A percentile compares a stretch with the other conserved stretches of the same genome.
Evolutionary conservation across 2,113 vertebrate species (phyloP).

Genomic region (Grallaria varia): DNA sequence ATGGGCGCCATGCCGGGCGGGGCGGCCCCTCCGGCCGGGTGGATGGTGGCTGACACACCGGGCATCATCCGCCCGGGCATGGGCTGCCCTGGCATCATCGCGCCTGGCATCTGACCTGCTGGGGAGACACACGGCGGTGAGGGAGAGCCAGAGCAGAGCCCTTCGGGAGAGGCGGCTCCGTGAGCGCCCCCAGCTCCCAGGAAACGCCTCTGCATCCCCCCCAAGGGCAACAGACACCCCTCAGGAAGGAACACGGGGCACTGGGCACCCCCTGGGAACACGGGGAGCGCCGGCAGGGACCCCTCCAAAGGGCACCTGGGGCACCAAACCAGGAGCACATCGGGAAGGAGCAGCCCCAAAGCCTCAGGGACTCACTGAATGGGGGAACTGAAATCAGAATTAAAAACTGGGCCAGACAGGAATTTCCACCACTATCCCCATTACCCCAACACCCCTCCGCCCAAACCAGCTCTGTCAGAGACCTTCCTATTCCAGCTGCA

Average conservation of each 20-base stretch:
- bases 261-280: background rate
- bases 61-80: constrained; percentile 87
- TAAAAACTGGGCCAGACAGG: background rate
- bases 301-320: no score
- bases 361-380: fast-evolving
- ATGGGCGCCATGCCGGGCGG: constrained; percentile 68
- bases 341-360: background rate
- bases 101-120: constrained; percentile 85
- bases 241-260: background rate
- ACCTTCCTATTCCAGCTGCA: background rate
- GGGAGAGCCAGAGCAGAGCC: fast-evolving
- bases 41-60: constrained; percentile 70
- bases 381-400: background rate
- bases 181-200: no score
- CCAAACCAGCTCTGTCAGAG: fast-evolving
- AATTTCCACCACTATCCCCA: fast-evolving
- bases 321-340: background rate
- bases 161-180: background rate
- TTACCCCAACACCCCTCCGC: background rate
- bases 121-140: fast-evolving
- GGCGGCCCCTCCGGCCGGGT: constrained; percentile 52
- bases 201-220: fast-evolving
- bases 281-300: no score
- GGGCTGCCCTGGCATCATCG: constrained; percentile 77
- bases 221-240: background rate